These are phyloP conservation scores for Rhabdophis nuchalis DNA, from an alignment of 2,797 vertebrate species.

Conservation along the genomic window DNA sequence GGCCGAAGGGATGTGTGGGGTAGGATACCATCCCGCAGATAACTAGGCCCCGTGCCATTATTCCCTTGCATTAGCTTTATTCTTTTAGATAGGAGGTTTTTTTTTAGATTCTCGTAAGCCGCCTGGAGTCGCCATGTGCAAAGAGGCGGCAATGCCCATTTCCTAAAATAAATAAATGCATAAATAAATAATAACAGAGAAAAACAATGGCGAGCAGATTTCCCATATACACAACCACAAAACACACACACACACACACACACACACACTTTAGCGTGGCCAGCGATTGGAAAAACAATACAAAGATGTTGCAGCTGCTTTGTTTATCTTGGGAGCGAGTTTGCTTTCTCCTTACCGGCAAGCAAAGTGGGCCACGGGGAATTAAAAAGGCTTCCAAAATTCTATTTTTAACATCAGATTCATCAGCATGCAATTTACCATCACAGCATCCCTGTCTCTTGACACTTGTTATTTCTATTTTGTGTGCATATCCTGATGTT, in stretches of 20 bases:
- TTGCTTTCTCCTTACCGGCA: neutral
- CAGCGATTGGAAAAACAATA: neutral
- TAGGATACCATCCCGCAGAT: no score
- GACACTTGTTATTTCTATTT: slow-evolving; percentile 1
- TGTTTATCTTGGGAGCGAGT: neutral
- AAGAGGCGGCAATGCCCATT: no score
- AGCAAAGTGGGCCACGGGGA: neutral
- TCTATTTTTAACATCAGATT: slow-evolving; percentile 19
- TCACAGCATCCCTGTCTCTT: neutral
- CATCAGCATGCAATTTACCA: neutral
- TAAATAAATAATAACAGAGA: neutral
- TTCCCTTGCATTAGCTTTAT: no score
- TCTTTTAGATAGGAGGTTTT: no score
- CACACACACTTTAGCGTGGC: neutral
- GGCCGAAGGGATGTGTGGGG: no score
- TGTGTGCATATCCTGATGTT: neutral
- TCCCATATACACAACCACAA: neutral
- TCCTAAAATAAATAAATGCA: no score
- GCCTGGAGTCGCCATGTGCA: no score
- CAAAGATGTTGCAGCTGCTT: neutral
- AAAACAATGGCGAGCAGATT: neutral
- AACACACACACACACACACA: no score
- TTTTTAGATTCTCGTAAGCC: no score
- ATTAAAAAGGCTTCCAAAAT: neutral
- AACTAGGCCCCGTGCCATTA: no score